Percentiles rank a stretch among this genome's conserved stretches.
These are phyloP conservation scores for Coregonus sp. DNA, from an alignment of 2,797 vertebrate genomes.

Conservation along the genomic window DNA sequence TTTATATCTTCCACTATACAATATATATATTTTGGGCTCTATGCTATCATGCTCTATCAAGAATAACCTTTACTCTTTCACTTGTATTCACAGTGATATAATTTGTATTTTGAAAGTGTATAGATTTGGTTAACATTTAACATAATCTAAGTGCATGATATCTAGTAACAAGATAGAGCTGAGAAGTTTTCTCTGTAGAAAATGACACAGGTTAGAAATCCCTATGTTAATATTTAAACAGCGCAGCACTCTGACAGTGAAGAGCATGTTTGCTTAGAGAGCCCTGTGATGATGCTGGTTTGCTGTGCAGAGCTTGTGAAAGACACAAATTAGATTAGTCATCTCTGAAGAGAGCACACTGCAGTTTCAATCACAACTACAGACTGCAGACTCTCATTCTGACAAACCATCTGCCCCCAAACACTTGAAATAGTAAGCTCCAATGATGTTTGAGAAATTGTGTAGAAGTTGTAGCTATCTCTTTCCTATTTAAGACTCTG, in stretches of 20 bases:
- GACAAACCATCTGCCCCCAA: background rate
- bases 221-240: conserved; percentile 17
- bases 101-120: too few species aligned
- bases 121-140: too few species aligned
- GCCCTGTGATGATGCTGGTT: background rate
- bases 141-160: too few species aligned
- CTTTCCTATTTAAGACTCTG: too few species aligned
- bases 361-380: conserved; percentile 8
- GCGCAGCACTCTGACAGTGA: background rate
- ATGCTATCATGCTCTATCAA: too few species aligned
- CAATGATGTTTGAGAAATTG: background rate
- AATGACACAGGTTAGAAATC: conserved; percentile 2
- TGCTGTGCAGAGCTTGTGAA: conserved; percentile 13
- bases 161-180: too few species aligned
- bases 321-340: conserved; percentile 28
- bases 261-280: conserved; percentile 1
- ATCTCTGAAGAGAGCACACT: conserved; percentile 13
- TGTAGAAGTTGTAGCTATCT: too few species aligned
- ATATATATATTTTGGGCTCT: too few species aligned
- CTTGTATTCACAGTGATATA: too few species aligned
- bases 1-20: background rate
- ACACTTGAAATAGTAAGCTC: background rate
- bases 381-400: background rate
- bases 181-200: background rate
- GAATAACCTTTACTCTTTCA: too few species aligned